Conservation (phyloP, 1,140 invertebrate genomes). For the Antheraea pernyi region DNA sequence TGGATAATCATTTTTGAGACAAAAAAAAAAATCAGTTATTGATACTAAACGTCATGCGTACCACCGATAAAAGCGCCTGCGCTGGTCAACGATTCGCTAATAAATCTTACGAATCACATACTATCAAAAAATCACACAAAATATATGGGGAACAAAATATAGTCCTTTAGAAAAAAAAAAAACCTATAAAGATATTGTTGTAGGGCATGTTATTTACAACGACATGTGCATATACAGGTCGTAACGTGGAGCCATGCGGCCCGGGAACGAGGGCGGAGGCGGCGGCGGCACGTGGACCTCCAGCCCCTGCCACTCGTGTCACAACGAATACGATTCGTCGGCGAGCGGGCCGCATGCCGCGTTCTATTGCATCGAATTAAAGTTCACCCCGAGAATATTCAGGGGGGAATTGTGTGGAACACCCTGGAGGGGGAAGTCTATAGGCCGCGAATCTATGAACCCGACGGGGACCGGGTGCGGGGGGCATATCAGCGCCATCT, state of each 20-base stretch:
- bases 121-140: too few relatives aligned
- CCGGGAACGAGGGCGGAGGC: conserved; percentile 7
- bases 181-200: too few relatives aligned
- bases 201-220: conserved; percentile 39
- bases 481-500: conserved; percentile 64
- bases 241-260: conserved; percentile 31
- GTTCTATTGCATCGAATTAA: conserved; percentile 84
- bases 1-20: too few relatives aligned
- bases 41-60: too few relatives aligned
- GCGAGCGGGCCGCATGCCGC: conserved; percentile 62
- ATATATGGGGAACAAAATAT: too few relatives aligned
- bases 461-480: conserved; percentile 76
- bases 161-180: too few relatives aligned
- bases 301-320: conserved; percentile 55
- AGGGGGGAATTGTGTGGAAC: conserved; percentile 79
- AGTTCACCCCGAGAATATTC: conserved; percentile 86
- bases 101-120: too few relatives aligned
- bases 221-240: conserved; percentile 54
- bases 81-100: neutral
- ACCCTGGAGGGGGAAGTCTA: conserved; percentile 79
- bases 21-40: too few relatives aligned
- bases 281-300: conserved; percentile 17
- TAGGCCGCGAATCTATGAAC: conserved; percentile 81
- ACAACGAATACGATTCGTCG: conserved; percentile 52
- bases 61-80: neutral